Conservation (phyloP, 2,888 invertebrate species). For the Cryptus armator region DNA sequence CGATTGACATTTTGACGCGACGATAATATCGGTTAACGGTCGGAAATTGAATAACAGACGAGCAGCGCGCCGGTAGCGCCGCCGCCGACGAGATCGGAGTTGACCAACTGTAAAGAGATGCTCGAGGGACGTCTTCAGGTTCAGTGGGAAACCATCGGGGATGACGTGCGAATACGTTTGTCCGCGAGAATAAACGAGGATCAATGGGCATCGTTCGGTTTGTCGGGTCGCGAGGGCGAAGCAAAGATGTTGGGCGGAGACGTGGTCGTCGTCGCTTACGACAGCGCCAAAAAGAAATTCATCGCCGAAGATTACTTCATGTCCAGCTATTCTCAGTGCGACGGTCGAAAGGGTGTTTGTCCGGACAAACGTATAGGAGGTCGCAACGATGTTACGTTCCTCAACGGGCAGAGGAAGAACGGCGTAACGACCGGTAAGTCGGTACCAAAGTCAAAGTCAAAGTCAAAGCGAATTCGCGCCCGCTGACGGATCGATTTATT, state of each 20-base stretch:
- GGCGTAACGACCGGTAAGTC: slow-evolving; percentile 90
- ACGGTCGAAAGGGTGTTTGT: slow-evolving; percentile 93
- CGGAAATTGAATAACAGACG: slow-evolving; percentile 87
- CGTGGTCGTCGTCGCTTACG: slow-evolving; percentile 93
- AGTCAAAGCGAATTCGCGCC: neutral
- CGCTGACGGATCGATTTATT: neutral
- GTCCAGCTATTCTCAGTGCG: slow-evolving; percentile 93
- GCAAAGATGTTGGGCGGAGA: slow-evolving; percentile 94
- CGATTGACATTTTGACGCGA: neutral
- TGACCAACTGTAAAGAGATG: slow-evolving; percentile 94
- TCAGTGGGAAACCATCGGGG: slow-evolving; percentile 93
- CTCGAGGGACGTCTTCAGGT: slow-evolving; percentile 94
- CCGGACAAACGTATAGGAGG: slow-evolving; percentile 94
- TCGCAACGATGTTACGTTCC: slow-evolving; percentile 90
- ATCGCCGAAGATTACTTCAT: slow-evolving; percentile 94
- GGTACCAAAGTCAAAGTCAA: no score
- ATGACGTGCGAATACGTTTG: slow-evolving; percentile 91
- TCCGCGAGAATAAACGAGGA: slow-evolving; percentile 92
- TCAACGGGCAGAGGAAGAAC: slow-evolving; percentile 91
- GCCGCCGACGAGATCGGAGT: slow-evolving; percentile 79
- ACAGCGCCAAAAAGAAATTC: slow-evolving; percentile 87
- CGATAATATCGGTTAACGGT: neutral
- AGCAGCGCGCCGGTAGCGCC: slow-evolving; percentile 89
- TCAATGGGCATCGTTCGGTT: slow-evolving; percentile 95
- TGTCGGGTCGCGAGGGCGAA: slow-evolving; percentile 91